phyloP scores from a whole-genome alignment of 1,140 invertebrate genomes.

The Drosophila pandora region DNA sequence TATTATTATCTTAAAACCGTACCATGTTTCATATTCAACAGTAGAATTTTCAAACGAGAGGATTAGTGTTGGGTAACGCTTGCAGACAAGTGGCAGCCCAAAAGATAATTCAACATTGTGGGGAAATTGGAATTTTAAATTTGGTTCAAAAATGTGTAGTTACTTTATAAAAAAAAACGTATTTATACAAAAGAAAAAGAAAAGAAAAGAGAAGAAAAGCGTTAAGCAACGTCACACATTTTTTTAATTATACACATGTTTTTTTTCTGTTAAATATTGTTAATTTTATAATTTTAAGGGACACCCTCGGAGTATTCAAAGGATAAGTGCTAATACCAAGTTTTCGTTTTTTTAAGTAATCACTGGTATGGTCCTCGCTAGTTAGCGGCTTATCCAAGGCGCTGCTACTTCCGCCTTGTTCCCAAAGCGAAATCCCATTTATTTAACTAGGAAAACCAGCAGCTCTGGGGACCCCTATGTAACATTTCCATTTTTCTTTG shows the following conservation, averaged over 20 bases:
- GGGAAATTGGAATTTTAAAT: background rate
- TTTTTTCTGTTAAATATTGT: background rate
- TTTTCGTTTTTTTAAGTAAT: conserved; percentile 18
- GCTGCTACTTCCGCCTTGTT: conserved; percentile 33
- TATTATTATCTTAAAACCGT: no score
- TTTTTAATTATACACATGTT: no score
- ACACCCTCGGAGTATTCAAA: background rate
- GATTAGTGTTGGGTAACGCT: background rate
- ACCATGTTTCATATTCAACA: no score
- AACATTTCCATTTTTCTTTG: conserved; percentile 45
- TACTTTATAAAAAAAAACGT: no score
- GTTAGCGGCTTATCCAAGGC: conserved; percentile 36
- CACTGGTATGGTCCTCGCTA: conserved; percentile 14
- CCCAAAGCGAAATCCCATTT: conserved; percentile 61
- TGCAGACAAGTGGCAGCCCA: background rate
- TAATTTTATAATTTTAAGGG: background rate
- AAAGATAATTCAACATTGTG: background rate
- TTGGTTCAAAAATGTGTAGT: background rate
- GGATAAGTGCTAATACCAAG: background rate
- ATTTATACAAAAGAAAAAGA: no score
- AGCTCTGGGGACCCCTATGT: conserved; percentile 40
- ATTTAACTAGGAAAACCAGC: conserved; percentile 41
- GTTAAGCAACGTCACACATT: no score
- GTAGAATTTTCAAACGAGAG: background rate
- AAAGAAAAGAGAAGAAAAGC: no score